These are phyloP conservation scores for Olivierus martensii DNA, from an alignment of 1,140 invertebrate genomes.

Conservation along the genomic window DNA sequence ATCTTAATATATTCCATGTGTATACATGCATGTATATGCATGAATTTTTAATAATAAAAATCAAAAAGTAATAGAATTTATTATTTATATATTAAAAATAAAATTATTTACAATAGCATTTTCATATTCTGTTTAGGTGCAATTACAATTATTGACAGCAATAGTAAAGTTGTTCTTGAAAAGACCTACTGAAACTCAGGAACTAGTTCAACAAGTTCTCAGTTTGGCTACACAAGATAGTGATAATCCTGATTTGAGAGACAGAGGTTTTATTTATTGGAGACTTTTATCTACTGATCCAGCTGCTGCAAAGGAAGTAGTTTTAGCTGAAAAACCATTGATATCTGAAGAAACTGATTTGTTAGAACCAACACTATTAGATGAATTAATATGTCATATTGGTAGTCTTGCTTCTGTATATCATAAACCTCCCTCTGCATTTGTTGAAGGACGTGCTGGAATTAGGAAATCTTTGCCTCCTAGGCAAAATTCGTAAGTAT, in stretches of 20 bases:
- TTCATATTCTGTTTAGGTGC: constrained; percentile 43
- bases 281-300: constrained; percentile 95
- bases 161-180: constrained; percentile 99
- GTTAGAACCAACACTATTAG: constrained; percentile 90
- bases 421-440: constrained; percentile 97
- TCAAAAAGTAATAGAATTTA: no score
- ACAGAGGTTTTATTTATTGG: constrained; percentile 99
- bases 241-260: constrained; percentile 97
- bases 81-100: no score
- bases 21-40: no score
- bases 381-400: constrained; percentile 98
- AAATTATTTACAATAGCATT: no score
- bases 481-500: constrained; percentile 21
- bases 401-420: constrained; percentile 97
- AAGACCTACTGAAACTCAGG: constrained; percentile 94
- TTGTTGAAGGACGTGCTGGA: constrained; percentile 68
- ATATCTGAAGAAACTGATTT: constrained; percentile 99
- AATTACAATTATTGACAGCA: constrained; percentile 89
- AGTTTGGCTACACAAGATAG: constrained; percentile 92
- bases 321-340: constrained; percentile 97
- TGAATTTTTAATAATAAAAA: no score
- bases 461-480: constrained; percentile 28
- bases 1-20: no score
- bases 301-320: constrained; percentile 95
- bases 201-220: constrained; percentile 85